These are phyloP conservation scores for Spicauda simplicius DNA, from an alignment of 2,888 invertebrate species.

Conservation along the genomic window DNA sequence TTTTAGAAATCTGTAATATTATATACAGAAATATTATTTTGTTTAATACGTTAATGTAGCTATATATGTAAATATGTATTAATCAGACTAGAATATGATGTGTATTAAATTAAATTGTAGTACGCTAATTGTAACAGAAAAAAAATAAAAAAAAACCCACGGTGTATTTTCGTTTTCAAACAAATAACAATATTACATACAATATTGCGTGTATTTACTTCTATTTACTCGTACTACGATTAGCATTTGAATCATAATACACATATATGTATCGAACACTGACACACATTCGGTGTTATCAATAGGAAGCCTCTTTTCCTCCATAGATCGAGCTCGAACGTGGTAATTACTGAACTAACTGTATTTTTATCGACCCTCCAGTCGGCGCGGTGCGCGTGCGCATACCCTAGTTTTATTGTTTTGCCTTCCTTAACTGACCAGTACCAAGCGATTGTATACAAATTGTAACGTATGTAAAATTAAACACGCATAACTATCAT, in stretches of 20 bases:
- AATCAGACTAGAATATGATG: no score
- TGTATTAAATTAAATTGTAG: no score
- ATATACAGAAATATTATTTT: no score
- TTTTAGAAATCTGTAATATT: no score
- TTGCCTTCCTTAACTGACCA: conserved; percentile 26
- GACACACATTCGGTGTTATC: conserved; percentile 25
- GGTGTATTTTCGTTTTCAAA: no score
- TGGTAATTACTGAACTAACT: conserved; percentile 20
- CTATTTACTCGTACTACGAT: neutral
- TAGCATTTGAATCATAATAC: neutral
- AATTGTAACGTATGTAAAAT: neutral
- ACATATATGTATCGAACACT: conserved; percentile 8
- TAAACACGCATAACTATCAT: neutral
- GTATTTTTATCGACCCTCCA: conserved; percentile 26
- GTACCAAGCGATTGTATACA: conserved; percentile 13
- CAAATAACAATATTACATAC: no score
- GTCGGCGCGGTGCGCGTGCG: conserved; percentile 4
- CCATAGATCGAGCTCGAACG: conserved; percentile 12
- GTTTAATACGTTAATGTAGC: no score
- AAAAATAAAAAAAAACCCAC: no score
- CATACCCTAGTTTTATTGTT: conserved; percentile 35
- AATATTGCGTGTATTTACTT: no score
- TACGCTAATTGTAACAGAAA: no score
- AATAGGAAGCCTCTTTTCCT: conserved; percentile 14
- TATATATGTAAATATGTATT: no score